Evolutionary conservation across 1,140 invertebrate species (phyloP).

Genomic region (Lepidostoma basale): DNA sequence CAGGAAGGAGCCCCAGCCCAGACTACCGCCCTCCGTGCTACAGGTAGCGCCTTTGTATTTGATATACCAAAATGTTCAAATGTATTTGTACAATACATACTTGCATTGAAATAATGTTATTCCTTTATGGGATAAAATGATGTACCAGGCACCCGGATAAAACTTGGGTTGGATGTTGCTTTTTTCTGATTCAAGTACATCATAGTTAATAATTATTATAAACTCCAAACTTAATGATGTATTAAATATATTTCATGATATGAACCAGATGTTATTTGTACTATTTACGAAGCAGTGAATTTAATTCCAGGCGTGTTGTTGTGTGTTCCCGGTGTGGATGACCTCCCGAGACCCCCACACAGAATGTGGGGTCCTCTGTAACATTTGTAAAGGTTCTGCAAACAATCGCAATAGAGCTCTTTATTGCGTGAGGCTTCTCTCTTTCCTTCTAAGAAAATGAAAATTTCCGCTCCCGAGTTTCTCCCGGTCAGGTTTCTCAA

Average conservation of each 20-base stretch:
- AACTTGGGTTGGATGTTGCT: too few species aligned
- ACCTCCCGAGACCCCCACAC: not conserved
- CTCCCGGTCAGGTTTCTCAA: not conserved
- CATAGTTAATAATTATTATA: too few species aligned
- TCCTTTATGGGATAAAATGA: too few species aligned
- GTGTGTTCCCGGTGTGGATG: slow-evolving; percentile 5
- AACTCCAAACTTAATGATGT: too few species aligned
- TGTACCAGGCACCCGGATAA: too few species aligned
- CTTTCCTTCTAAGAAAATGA: slow-evolving; percentile 4
- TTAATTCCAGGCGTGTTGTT: slow-evolving; percentile 16
- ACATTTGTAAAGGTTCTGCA: not conserved
- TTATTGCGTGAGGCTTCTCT: slow-evolving; percentile 1
- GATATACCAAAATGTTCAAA: too few species aligned
- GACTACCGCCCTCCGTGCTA: not conserved
- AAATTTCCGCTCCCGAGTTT: not conserved
- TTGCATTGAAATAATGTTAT: too few species aligned
- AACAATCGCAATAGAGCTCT: not conserved
- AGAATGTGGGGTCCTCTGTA: not conserved
- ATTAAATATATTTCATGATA: too few species aligned
- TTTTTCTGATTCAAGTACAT: too few species aligned
- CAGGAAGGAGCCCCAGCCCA: not conserved
- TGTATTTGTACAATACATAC: too few species aligned
- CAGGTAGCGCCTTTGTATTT: too few species aligned
- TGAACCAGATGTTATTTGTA: too few species aligned
- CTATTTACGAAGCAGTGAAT: not conserved